Evolutionary conservation across 2,888 invertebrate species (phyloP), one percentile per base, ranked within the genome.

Genomic region (Habroteleia sp.): DNA sequence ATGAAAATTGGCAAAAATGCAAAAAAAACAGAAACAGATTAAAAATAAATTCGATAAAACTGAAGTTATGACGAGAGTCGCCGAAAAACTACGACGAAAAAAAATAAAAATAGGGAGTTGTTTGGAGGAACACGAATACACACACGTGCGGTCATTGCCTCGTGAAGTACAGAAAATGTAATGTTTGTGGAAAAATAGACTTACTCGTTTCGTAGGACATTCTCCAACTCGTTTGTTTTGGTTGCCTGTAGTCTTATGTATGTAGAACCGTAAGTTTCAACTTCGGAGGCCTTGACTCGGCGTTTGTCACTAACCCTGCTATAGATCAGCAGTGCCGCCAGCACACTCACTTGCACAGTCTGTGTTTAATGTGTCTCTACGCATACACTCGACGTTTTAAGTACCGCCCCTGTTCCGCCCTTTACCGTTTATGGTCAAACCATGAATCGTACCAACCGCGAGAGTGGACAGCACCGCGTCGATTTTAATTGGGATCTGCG

Each of bases 201-300:
- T 85, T 80, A 86, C 86, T 86, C 48, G 83, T 85, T 80, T 86
- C 86, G 77, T 86, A 86, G 39, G 85, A 85, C 86, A 86, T 86
- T 69, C 81, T 78, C 46, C 66, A 35, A 58, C 54, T 56, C 77
- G 37, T 74, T 69, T 76, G 46, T 74, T 80, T 66, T 76, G 76
- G 20, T 48, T 6, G 2, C 2, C 1, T 8, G n/a, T 68, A 77
- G 72, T 48, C 76, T 56, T 25, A 17, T 7, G 41, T 73, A 54
- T 58, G 52, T 50, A 35, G 52, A 63, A 42, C 20, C 14, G 42
- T 8, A 25, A 16, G 5, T 31, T 41, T 44, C 44, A 11, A 25
- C 41, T 63, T 52, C 44, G 44, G 17, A 37, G 48, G 27, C 54
- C 41, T 50, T 63, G 29, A 42, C 62, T 54, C 62, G 60, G 48